Evolutionary conservation across 2,113 vertebrate species (phyloP), one percentile per base, ranked within the genome.

Genomic region (Panthera uncia): DNA sequence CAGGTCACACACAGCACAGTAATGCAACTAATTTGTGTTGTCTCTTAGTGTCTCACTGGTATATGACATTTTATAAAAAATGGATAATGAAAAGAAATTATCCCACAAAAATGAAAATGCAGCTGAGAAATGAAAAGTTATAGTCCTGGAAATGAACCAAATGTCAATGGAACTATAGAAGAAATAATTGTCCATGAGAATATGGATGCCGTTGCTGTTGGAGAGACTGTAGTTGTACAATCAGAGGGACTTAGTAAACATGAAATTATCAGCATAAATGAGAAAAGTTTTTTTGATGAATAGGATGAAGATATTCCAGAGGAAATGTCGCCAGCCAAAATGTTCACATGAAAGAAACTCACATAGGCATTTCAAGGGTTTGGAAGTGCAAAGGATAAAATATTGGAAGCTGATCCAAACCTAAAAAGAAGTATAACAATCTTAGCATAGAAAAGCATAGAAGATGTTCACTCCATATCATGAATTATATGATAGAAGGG

Each of bases 121-220:
- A 61, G 12, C 12, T 83, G 82, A 81, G 21, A 86, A 92, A 84
- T 91, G 55, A 45, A 92, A 96, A 92, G 31, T 65, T 89, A 61
- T 71, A 66, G 73, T 31, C 0, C 18, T 91, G 85, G 36, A 93
- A 66, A 18, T 50, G n/a, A 66, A 66, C 52, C 74, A 83, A 83
- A 63, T 27, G 25, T 55, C 87, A 87, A 95, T 41, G 38, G 52
- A 91, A 65, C 93, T 78, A n/a, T 7, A 45, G 74, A 88, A 65
- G n/a, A 95, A 79, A 52, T 52, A 79, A 91, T 36, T 50, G 16
- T 65, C 61, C 16, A 1, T 63, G 45, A 57, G 33, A 73, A 48
- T 29, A 76, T 27, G 63, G 86, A 69, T 15, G 25, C n/a, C 41
- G 15, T 31, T 91, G 21, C 33, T 52, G 1, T 52, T 81, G 50